phyloP scores from a whole-genome alignment of 2,888 invertebrate genomes.

The Nomada ferruginata region DNA sequence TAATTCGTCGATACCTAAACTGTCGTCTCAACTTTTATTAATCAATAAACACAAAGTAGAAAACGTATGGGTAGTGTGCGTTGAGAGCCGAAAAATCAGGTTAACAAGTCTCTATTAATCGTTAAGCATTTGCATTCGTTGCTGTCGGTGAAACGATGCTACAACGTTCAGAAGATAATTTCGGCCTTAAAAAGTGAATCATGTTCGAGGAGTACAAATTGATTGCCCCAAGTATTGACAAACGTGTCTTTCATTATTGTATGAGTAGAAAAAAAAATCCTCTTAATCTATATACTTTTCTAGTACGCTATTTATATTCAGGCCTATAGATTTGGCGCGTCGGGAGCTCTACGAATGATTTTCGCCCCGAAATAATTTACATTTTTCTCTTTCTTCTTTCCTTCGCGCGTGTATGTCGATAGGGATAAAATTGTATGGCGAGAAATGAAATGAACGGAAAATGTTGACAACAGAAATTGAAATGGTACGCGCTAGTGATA shows the following conservation, averaged over 20 bases:
- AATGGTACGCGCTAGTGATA: background rate
- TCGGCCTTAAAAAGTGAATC: background rate
- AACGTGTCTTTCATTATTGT: conserved; percentile 3
- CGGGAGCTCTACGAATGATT: conserved; percentile 40
- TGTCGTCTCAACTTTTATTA: background rate
- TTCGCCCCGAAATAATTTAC: conserved; percentile 4
- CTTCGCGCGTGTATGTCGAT: background rate
- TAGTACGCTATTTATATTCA: conserved; percentile 56
- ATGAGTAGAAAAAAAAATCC: conserved; percentile 58
- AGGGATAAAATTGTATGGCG: background rate
- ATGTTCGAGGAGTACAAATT: background rate
- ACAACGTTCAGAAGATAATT: conserved; percentile 28
- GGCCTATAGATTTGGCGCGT: conserved; percentile 65
- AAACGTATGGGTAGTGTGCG: conserved; percentile 34
- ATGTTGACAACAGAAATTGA: background rate
- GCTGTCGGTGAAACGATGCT: conserved; percentile 16
- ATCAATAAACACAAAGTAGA: background rate
- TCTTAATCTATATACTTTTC: conserved; percentile 53
- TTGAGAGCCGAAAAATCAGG: background rate
- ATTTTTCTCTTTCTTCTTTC: background rate
- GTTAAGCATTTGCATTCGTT: background rate
- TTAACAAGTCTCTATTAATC: background rate
- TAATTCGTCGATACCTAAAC: conserved; percentile 3
- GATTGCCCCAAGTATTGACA: conserved; percentile 22
- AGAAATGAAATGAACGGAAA: background rate